phyloP scores from a whole-genome alignment of 2,888 invertebrate species.

The Macrophya annulata region DNA sequence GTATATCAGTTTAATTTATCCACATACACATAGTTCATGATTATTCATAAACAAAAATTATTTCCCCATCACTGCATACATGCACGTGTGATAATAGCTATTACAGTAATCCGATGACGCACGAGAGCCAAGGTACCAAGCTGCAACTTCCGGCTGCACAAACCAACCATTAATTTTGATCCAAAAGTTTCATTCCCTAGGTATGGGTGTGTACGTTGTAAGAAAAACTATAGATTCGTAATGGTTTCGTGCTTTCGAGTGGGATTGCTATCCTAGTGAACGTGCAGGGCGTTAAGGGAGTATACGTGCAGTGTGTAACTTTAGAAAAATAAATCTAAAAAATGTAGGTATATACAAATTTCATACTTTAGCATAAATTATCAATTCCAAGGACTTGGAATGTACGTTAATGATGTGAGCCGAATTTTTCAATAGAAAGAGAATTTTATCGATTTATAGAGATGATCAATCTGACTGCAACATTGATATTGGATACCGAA shows the following conservation, averaged over 20 bases:
- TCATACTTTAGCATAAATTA: background rate
- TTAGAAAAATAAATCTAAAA: background rate
- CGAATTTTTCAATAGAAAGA: background rate
- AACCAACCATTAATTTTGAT: constrained; percentile 42
- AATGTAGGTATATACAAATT: background rate
- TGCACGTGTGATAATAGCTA: constrained; percentile 22
- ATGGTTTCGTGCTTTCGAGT: background rate
- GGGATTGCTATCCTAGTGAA: background rate
- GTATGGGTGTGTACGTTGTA: background rate
- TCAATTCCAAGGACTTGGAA: background rate
- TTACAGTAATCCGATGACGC: constrained; percentile 26
- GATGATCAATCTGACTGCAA: background rate
- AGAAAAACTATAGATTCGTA: constrained; percentile 37
- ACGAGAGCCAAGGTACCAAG: constrained; percentile 11
- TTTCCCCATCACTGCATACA: background rate
- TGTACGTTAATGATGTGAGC: too few relatives aligned
- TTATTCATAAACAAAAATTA: background rate
- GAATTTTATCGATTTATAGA: background rate
- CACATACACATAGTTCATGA: background rate
- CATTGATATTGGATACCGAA: background rate
- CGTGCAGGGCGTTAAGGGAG: background rate
- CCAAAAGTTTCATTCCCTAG: constrained; percentile 46
- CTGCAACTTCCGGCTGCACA: constrained; percentile 32
- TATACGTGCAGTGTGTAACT: background rate
- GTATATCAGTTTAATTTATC: background rate